These are phyloP conservation scores for Smithornis capensis DNA, from an alignment of 2,113 vertebrate species.

Conservation along the genomic window DNA sequence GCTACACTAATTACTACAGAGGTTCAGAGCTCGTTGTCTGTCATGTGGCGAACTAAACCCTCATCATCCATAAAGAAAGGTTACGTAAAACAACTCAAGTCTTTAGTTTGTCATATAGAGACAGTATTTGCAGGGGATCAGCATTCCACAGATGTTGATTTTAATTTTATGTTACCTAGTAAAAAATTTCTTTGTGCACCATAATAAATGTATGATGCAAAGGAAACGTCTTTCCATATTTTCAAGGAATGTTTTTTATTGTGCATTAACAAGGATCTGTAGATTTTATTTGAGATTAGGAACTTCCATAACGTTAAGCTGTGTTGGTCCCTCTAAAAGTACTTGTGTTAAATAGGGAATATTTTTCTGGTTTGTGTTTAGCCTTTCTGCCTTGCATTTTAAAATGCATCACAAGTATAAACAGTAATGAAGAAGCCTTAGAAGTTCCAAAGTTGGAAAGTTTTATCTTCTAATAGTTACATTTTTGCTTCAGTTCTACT, in stretches of 20 bases:
- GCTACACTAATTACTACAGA: rapidly evolving
- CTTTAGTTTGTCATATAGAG: neutral
- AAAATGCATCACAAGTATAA: neutral
- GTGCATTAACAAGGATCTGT: neutral
- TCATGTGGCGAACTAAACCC: neutral
- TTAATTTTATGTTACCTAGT: neutral
- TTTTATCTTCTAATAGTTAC: conserved; percentile 40
- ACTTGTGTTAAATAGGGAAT: neutral
- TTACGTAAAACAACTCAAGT: neutral
- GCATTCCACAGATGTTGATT: neutral
- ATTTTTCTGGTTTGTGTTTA: neutral
- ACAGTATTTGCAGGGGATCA: neutral
- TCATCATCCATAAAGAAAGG: neutral
- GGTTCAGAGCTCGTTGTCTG: neutral
- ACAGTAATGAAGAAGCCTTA: neutral
- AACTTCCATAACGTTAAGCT: neutral
- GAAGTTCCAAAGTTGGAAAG: conserved; percentile 9
- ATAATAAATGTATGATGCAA: neutral
- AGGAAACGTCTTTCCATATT: neutral
- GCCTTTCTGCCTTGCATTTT: conserved; percentile 5
- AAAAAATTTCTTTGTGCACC: neutral
- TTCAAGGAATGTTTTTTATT: neutral
- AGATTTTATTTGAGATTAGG: neutral
- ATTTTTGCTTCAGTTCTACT: conserved; percentile 21
- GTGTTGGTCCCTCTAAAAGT: neutral